Base-by-base conservation (phyloP, 2,888 invertebrate genomes). In the Drosophila dives region DNA sequence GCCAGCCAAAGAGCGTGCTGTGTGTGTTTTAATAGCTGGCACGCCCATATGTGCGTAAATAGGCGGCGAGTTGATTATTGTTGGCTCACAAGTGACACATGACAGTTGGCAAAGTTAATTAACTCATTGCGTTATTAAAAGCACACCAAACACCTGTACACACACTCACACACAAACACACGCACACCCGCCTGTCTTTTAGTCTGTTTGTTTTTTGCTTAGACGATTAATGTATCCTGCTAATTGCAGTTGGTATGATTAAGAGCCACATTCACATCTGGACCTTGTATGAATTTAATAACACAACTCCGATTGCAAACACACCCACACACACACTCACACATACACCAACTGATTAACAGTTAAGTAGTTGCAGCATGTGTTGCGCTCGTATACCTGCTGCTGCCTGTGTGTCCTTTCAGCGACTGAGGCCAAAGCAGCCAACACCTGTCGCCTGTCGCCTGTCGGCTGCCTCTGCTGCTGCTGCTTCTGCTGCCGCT, bases 381-480 rank as follows among this genome's bases (percentile, higher is more conserved):
- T 48, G 51, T 53, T 64, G 51, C n/a, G 54, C 56, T 32, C 42
- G 20, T 66, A 67, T 89, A 91, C 91, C 90, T 89, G 79, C 75
- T 89, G 79, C 72, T 73, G 73, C 72, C 56, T 75, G 77, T 79
- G 76, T 83, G 87, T 90, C 85, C 91, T 82, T 80, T 75, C 61
- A 70, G 75, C 82, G 77, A 89, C 89, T 89, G 85, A 78, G 33
- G 34, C 64, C 40, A 62, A 56, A 26, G 56, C 70, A 63, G 56
- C 61, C 87, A 87, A 88, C 90, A 90, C 91, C 91, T 88, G 89
- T 83, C 90, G 91, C 75, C 77, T 75, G 53, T 59, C 64, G 34
- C 56, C 62, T 58, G 48, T n/a, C 56, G 49, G 33, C 59, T 74
- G 77, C 80, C 76, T n/a, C n/a, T n/a, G n/a, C n/a, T n/a, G n/a